Evolutionary conservation across 2,797 vertebrate species (phyloP).

Genomic region (Xerus rutilus): DNA sequence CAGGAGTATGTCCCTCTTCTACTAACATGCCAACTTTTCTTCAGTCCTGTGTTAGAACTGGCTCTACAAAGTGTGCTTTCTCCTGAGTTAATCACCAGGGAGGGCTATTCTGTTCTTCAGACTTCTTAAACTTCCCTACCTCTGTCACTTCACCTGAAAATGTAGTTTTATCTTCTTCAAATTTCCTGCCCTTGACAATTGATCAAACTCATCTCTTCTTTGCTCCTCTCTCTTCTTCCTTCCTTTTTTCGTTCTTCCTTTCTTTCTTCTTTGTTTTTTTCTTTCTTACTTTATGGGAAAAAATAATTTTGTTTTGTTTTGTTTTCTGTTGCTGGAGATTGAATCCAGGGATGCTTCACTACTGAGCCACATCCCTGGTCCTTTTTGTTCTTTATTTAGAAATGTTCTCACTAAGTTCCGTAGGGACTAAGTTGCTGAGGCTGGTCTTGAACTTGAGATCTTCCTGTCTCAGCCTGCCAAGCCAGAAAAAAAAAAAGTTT

Average conservation of each 20-base stretch:
- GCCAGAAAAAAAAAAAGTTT: background rate
- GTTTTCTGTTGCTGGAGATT: too few species aligned
- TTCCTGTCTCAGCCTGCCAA: too few species aligned
- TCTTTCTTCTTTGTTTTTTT: background rate
- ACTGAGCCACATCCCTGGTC: too few species aligned
- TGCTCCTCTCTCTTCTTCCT: background rate
- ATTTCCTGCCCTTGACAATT: background rate
- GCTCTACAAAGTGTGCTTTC: background rate
- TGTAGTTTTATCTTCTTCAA: background rate
- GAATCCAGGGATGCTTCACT: too few species aligned
- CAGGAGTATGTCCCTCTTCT: background rate
- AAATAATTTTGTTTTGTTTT: too few species aligned
- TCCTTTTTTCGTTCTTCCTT: too few species aligned
- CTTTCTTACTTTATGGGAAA: background rate
- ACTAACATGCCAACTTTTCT: background rate
- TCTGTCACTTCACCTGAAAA: background rate
- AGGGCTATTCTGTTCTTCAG: background rate
- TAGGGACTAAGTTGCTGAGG: too few species aligned
- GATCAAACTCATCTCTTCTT: background rate
- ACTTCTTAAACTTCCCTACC: background rate
- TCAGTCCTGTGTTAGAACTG: background rate
- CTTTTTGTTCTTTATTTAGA: too few species aligned
- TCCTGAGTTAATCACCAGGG: background rate
- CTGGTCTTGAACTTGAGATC: too few species aligned
- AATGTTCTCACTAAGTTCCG: too few species aligned